Conservation (phyloP, 2,113 vertebrate genomes). For the Symphodus melops region DNA sequence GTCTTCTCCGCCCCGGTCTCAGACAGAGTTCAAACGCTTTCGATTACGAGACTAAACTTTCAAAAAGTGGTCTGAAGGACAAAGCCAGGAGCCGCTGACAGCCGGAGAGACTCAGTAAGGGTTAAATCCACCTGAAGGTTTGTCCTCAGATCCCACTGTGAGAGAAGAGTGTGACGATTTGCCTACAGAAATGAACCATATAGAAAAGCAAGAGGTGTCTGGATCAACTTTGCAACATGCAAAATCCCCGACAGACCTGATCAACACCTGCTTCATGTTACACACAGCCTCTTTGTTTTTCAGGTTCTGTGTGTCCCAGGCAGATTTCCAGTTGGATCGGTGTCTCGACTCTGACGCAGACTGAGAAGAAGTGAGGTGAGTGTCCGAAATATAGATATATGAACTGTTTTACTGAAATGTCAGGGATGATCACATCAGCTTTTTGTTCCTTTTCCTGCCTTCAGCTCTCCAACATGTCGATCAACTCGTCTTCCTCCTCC, state of each 20-base stretch:
- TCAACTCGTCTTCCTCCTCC: neutral
- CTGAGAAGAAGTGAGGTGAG: neutral
- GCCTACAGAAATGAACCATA: constrained; percentile 6
- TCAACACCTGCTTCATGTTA: neutral
- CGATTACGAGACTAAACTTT: no score
- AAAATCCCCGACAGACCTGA: neutral
- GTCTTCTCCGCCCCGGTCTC: no score
- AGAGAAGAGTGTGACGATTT: neutral
- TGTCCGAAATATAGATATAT: no score
- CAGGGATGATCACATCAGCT: no score
- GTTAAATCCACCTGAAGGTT: neutral
- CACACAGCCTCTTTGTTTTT: no score
- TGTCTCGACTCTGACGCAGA: neutral
- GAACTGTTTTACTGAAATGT: no score
- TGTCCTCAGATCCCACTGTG: neutral
- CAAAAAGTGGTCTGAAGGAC: no score
- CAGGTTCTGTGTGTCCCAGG: neutral
- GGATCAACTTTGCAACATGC: neutral
- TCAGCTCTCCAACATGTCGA: neutral
- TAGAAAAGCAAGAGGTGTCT: neutral
- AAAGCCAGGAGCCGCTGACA: no score
- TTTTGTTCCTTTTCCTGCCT: no score
- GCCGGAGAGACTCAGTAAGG: no score
- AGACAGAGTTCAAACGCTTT: no score
- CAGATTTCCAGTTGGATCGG: neutral